phyloP scores from a whole-genome alignment of 2,113 vertebrate genomes.

The Ptychochromis oligacanthus region DNA sequence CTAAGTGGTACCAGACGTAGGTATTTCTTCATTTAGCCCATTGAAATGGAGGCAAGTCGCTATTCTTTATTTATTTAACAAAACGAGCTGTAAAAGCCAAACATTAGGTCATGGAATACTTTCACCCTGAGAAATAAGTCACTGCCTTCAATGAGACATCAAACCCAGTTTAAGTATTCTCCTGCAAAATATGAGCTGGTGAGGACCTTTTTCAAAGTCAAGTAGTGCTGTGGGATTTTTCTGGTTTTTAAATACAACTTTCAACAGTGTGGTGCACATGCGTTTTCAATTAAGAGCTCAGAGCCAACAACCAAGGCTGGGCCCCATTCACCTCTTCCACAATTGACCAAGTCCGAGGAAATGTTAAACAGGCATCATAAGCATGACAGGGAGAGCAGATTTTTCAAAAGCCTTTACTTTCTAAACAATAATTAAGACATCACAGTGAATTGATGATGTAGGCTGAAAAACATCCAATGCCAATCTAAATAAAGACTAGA shows the following conservation, averaged over 20 bases:
- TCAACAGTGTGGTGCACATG: constrained; percentile 73
- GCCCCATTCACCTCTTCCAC: constrained; percentile 74
- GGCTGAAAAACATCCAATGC: constrained; percentile 31
- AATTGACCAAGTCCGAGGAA: constrained; percentile 74
- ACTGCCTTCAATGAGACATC: constrained; percentile 73
- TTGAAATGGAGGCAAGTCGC: constrained; percentile 65
- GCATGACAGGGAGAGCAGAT: constrained; percentile 66
- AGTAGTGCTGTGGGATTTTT: constrained; percentile 72
- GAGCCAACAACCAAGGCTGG: constrained; percentile 63
- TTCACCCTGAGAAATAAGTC: constrained; percentile 74
- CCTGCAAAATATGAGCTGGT: constrained; percentile 73
- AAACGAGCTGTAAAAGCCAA: constrained; percentile 79
- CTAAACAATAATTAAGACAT: constrained; percentile 72
- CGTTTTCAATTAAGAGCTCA: constrained; percentile 78
- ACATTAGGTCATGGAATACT: constrained; percentile 83
- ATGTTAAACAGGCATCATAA: constrained; percentile 77
- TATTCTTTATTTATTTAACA: constrained; percentile 80
- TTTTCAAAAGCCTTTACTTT: constrained; percentile 67
- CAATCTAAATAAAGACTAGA: constrained; percentile 59
- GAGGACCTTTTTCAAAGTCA: constrained; percentile 68
- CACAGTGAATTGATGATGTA: constrained; percentile 56
- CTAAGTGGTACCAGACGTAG: constrained; percentile 80
- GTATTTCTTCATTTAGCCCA: constrained; percentile 74
- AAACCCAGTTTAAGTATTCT: constrained; percentile 69
- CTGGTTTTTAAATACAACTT: constrained; percentile 70